Base-by-base conservation (phyloP, 2,888 invertebrate species). In the Diarsia brunnea region DNA sequence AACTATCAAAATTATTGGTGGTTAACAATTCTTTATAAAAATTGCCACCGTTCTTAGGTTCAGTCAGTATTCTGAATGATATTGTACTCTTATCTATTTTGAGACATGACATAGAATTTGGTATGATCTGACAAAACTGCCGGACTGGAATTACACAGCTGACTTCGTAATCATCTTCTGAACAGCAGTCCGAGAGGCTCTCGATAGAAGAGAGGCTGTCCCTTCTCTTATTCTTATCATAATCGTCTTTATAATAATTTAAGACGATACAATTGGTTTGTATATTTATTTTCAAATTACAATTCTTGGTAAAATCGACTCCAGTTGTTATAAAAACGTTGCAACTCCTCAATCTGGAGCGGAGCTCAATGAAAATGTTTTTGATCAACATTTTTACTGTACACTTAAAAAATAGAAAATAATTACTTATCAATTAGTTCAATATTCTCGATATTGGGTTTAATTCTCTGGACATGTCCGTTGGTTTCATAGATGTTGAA, bases 401-500 rank as follows among this genome's bases (percentile, higher is more conserved):
- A 80, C 69, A 75, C 79, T 81, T 86, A 87, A 43, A 84, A 82
- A 81, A 73, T 61, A 76, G 70, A 65, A 65, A 80, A 81, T 69
- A 53, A 47, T 90, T 90, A 88, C 88, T 87, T 86, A 88, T 78
- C 81, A 85, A 85, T 84, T 79, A 81, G 58, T 73, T 94, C 93
- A 81, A 93, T 93, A 69, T 93, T 87, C 81, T 94, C 90, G 7
- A 80, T 89, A 80, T 92, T 90, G 75, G 91, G 87, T 88, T 95
- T 95, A 81, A 94, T 93, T 93, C 95, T 93, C 89, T 96, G 91
- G 86, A 97, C 89, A 90, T 96, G 90, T 78, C 97, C 97, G 84
- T 97, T 96, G 19, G 97, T 96, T 89, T 97, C 97, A 86, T 97
- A 97, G 74, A 97, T 96, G 61, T 97, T 96, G 89, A 97, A 98